Percentiles rank a stretch among this genome's conserved stretches.
Evolutionary conservation across 2,888 invertebrate genomes (phyloP).

Genomic region (Sarcophaga caerulescens): DNA sequence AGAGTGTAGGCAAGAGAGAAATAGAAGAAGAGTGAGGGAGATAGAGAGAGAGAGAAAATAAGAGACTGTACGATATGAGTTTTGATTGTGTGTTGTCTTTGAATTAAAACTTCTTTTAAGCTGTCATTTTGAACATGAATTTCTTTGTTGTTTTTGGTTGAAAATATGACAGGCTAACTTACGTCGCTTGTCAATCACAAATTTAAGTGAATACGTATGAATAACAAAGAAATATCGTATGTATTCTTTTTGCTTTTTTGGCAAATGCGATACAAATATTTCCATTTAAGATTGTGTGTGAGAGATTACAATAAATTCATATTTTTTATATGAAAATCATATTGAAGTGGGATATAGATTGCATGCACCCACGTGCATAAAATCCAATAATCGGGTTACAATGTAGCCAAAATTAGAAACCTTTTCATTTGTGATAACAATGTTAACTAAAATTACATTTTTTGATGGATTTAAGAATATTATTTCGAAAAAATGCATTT

Average conservation of each 20-base stretch:
- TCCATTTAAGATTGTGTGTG: conserved; percentile 1
- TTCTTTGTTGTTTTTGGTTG: conserved; percentile 26
- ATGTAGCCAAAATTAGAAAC: too few species aligned
- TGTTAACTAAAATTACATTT: too few species aligned
- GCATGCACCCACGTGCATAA: conserved; percentile 19
- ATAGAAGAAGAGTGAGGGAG: too few species aligned
- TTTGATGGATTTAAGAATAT: conserved; percentile 2
- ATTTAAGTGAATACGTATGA: conserved; percentile 1
- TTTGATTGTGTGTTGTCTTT: not conserved
- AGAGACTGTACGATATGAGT: not conserved
- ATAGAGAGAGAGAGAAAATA: too few species aligned
- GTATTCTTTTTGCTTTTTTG: too few species aligned
- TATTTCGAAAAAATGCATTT: too few species aligned
- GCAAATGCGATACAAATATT: conserved; percentile 29
- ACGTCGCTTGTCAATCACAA: conserved; percentile 55
- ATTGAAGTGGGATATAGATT: conserved; percentile 24
- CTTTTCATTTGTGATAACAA: too few species aligned
- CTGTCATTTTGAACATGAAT: conserved; percentile 50
- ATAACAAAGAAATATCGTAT: conserved; percentile 1
- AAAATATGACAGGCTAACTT: conserved; percentile 55
- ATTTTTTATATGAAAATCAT: conserved; percentile 23
- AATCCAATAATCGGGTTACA: not conserved
- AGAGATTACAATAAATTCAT: too few species aligned
- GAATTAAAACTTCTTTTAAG: conserved; percentile 48
- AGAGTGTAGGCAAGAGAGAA: not conserved